Evolutionary conservation across 37 sponge, comb jelly and placozoan genomes (phyloP).

Genomic region (Amphimedon queenslandica): DNA sequence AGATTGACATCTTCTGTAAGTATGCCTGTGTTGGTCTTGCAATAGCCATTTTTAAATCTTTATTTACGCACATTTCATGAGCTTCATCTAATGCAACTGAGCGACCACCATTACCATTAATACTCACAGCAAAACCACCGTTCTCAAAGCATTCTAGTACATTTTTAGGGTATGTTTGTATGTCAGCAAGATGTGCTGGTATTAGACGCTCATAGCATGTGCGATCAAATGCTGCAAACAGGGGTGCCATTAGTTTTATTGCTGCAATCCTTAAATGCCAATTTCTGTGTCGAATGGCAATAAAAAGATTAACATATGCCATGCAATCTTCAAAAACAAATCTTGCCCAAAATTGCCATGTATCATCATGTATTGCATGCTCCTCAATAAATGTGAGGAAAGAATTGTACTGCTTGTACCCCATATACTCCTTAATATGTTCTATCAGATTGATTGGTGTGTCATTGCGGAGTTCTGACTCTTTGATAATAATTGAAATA

Average conservation of each 20-base stretch:
- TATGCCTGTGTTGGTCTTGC: constrained; percentile 15
- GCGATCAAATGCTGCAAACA: constrained; percentile 29
- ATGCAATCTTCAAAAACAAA: constrained; percentile 23
- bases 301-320: constrained; percentile 18
- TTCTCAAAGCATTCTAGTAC: constrained; percentile 7
- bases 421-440: too few species aligned
- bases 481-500: background rate
- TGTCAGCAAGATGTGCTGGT: constrained; percentile 15
- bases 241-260: constrained; percentile 29
- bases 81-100: constrained; percentile 34
- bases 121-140: constrained; percentile 3
- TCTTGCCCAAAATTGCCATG: constrained; percentile 35
- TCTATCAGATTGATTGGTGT: background rate
- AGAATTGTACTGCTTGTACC: background rate
- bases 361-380: constrained; percentile 10
- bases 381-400: constrained; percentile 7
- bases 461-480: background rate
- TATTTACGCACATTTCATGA: constrained; percentile 28
- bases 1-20: constrained; percentile 5
- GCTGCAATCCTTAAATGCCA: constrained; percentile 27
- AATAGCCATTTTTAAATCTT: constrained; percentile 14
- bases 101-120: constrained; percentile 4
- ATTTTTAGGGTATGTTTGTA: constrained; percentile 1
- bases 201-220: constrained; percentile 10
- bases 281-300: constrained; percentile 24